A percentile compares a stretch with the other conserved stretches of the same genome.
These are phyloP conservation scores for Drosophila ananassae DNA, from an alignment of 1,140 invertebrate genomes.

Conservation along the genomic window DNA sequence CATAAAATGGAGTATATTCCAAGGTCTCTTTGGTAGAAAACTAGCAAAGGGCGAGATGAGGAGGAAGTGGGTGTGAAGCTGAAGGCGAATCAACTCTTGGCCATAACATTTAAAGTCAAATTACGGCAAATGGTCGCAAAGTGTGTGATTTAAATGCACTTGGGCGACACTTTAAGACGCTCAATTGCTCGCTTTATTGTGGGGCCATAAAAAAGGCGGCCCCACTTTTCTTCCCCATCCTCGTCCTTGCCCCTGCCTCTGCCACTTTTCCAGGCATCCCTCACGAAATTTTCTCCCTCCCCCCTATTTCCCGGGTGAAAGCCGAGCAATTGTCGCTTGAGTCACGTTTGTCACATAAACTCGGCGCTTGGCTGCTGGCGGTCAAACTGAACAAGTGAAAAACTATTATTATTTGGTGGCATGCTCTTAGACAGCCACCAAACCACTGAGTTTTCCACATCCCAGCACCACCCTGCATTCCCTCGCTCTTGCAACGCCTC, in stretches of 20 bases:
- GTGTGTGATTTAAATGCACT: slow-evolving; percentile 83
- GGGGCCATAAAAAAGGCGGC: slow-evolving; percentile 70
- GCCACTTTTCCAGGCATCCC: not conserved
- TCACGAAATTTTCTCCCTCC: slow-evolving; percentile 1
- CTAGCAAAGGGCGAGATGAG: slow-evolving; percentile 30
- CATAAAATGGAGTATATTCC: slow-evolving; percentile 62
- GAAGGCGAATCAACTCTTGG: slow-evolving; percentile 51
- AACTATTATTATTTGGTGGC: slow-evolving; percentile 81
- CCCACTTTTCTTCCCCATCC: not conserved
- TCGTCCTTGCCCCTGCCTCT: not conserved
- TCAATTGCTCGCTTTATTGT: slow-evolving; percentile 83
- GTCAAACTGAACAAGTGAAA: slow-evolving; percentile 80
- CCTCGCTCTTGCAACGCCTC: slow-evolving; percentile 21
- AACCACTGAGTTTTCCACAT: slow-evolving; percentile 30
- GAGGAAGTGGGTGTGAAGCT: not conserved
- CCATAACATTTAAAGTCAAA: slow-evolving; percentile 83
- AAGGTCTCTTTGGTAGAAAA: slow-evolving; percentile 52
- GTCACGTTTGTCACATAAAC: slow-evolving; percentile 82
- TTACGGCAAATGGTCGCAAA: slow-evolving; percentile 83
- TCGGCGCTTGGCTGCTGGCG: slow-evolving; percentile 70
- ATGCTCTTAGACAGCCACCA: slow-evolving; percentile 43
- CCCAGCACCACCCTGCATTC: slow-evolving; percentile 3
- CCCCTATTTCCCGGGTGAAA: slow-evolving; percentile 40
- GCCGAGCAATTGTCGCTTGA: slow-evolving; percentile 77
- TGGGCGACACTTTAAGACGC: slow-evolving; percentile 82